Base-by-base conservation (phyloP, 2,888 invertebrate species). In the Calephelis perditalis region DNA sequence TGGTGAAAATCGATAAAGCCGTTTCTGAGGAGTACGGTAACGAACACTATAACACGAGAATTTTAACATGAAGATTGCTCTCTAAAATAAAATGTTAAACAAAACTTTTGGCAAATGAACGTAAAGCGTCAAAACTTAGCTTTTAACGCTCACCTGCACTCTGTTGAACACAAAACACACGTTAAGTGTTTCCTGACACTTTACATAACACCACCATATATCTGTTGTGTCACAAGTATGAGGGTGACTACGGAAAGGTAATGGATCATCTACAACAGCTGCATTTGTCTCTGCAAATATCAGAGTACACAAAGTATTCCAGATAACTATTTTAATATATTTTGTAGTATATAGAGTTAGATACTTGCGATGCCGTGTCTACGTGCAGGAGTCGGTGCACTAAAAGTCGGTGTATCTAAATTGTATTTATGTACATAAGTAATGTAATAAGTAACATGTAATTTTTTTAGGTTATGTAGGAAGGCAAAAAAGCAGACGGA, bases 161-260 rank as follows among this genome's bases (percentile, higher is more conserved):
- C 63, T 58, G 63, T 58, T 58, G 57, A 63, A 62, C 60, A 66
- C 64, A 62, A 63, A 63, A 66, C 65, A 65, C 59, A 65, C 65
- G 63, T 61, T 66, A 64, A 67, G 66, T 67, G 66, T 62, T 66
- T 66, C 64, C 59, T 62, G 64, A 66, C 67, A 62, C 63, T 54
- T 61, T 63, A 15, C 56, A 55, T 54, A 59, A 7, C 7, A 7
- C 36, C 55, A 15, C 45, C 35, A 52, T 52, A 35, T 52, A 52
- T 52, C 26, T 52, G 52, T 35, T 9, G 26, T 4, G 26, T 11
- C 35, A 10, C 52, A 49, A 49, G 49, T 49, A 10, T 26, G 49
- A 52, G 52, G 52, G 52, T 52, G 26, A 52, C 52, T 52, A 52
- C 15, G 26, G 15, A 9, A 49, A 35, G 35, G 35, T 52, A 52